Conservation (phyloP, 1,140 invertebrate species). For the Mamestra configurata region DNA sequence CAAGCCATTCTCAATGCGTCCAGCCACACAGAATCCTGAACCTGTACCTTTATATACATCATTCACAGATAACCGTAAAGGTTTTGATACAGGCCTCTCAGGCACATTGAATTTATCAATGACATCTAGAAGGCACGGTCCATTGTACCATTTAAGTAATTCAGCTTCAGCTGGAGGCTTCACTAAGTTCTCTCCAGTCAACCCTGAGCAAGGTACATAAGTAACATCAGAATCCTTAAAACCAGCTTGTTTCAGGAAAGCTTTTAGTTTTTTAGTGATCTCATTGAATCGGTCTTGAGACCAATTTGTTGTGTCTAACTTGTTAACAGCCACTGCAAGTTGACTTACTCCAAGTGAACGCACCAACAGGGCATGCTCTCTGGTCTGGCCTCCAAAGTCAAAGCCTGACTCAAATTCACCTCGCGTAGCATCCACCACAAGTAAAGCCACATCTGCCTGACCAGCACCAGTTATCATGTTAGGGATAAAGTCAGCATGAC, state of each 20-base stretch:
- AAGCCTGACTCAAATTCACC: constrained; percentile 99
- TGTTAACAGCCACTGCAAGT: constrained; percentile 95
- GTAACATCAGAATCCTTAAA: constrained; percentile 96
- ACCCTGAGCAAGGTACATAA: constrained; percentile 98
- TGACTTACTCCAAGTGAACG: constrained; percentile 96
- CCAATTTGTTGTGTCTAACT: constrained; percentile 95
- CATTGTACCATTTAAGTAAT: constrained; percentile 95
- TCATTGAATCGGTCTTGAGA: constrained; percentile 94
- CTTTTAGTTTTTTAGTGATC: constrained; percentile 94
- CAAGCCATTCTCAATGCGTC: constrained; percentile 96
- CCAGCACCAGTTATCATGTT: constrained; percentile 99
- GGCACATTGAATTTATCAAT: constrained; percentile 96
- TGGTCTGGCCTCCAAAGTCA: constrained; percentile 98
- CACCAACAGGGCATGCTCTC: constrained; percentile 98
- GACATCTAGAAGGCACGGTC: constrained; percentile 94
- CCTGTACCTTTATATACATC: constrained; percentile 98
- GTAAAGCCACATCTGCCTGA: constrained; percentile 98
- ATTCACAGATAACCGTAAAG: constrained; percentile 96
- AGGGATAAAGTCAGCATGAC: constrained; percentile 99
- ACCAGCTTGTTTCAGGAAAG: constrained; percentile 98
- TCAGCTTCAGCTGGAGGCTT: constrained; percentile 90
- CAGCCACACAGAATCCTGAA: constrained; percentile 95
- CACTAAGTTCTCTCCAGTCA: constrained; percentile 97
- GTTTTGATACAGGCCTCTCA: constrained; percentile 94
- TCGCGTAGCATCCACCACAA: constrained; percentile 98